Evolutionary conservation across 2,113 vertebrate species (phyloP), one percentile per base, ranked within the genome.

Genomic region (Pimephales promelas): DNA sequence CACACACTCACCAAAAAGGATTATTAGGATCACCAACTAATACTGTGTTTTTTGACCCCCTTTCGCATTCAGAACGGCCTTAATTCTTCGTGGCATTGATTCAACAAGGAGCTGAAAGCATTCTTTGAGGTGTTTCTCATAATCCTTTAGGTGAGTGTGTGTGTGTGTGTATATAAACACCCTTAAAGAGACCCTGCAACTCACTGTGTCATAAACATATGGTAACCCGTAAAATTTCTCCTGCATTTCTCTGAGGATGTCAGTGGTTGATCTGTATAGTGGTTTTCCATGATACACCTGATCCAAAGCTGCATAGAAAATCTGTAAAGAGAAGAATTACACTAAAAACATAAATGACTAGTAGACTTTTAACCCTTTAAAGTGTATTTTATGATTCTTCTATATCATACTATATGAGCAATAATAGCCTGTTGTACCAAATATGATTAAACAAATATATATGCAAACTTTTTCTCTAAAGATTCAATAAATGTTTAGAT

Each of bases 231-330:
- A 99, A 90, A 96, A 94, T 43, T 92, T 94, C 84, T 96, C 94
- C 90, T 99, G 98, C 4, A 95, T 95, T 86, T 97, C 96, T 87
- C 94, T 94, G 81, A 99, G 94, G 90, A 97, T 94, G 40, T 97
- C 96, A 47, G 96, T 98, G 85, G 96, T 98, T 62, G 96, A 96
- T 56, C 88, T 89, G 84, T 89, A 91, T 61, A 96, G 96, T 66
- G 97, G 96, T 86, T 93, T 90, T 52, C 96, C 90, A 6, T 99
- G 98, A 90, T 99, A 99, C 86, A 98, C 93, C 89, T 99, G 97
- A 91, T 99, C 97, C 94, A 99, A 93, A 64, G 92, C 94, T 11
- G 98, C 95, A 84, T 98, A 98, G 89, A 98, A 99, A 82, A 99
- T 94, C 97, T 99, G 87, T 8, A 59, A 0, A 43, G 13, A 0